Conservation (phyloP, 2,888 invertebrate species). For the Lasioglossum vierecki region DNA sequence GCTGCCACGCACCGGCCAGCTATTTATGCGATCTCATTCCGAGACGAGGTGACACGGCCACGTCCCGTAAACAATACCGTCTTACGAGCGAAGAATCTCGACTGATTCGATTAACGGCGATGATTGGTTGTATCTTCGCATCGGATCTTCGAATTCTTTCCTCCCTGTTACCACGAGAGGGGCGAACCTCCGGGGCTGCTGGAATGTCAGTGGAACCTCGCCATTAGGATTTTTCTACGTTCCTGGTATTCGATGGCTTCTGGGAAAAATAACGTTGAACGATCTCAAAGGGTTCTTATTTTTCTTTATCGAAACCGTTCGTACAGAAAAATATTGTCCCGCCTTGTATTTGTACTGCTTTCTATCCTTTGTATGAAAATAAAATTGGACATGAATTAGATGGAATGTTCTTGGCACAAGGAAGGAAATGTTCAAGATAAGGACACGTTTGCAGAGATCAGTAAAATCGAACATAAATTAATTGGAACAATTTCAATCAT, state of each 20-base stretch:
- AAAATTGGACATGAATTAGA: too few relatives aligned
- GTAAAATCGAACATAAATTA: too few relatives aligned
- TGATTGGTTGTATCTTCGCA: slow-evolving; percentile 57
- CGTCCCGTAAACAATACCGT: slow-evolving; percentile 71
- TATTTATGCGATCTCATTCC: slow-evolving; percentile 73
- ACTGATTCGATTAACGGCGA: slow-evolving; percentile 65
- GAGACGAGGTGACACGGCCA: slow-evolving; percentile 64
- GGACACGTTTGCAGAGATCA: too few relatives aligned
- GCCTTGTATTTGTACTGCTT: too few relatives aligned
- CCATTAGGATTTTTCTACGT: background rate
- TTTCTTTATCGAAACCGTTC: background rate
- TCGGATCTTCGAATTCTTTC: background rate
- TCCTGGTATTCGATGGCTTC: too few relatives aligned
- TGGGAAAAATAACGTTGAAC: background rate
- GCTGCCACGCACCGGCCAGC: slow-evolving; percentile 41
- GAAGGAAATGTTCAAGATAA: background rate
- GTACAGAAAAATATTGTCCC: too few relatives aligned
- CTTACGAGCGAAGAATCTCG: slow-evolving; percentile 67
- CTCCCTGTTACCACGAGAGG: background rate
- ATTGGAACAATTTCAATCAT: background rate
- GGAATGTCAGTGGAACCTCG: background rate
- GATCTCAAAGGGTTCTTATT: background rate
- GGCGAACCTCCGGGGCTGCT: background rate
- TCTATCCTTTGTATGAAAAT: too few relatives aligned
- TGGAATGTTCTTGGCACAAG: background rate